These are phyloP conservation scores for Onthophagus taurus DNA, from an alignment of 1,140 invertebrate genomes.

Conservation along the genomic window DNA sequence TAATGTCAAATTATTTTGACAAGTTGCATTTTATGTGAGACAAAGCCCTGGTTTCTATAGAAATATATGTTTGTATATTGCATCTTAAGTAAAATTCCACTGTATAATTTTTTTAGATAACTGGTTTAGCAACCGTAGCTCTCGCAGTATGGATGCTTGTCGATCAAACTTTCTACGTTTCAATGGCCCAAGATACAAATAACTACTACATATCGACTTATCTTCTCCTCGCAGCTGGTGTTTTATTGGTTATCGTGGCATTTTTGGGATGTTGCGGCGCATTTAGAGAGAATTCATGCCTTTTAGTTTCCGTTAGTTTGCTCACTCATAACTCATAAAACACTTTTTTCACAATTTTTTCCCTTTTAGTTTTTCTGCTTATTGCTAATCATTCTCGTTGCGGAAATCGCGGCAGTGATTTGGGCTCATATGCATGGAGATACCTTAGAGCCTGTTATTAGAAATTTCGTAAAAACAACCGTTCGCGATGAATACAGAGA, in stretches of 20 bases:
- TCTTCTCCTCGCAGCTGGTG: constrained; percentile 67
- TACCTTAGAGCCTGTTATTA: constrained; percentile 52
- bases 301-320: constrained; percentile 66
- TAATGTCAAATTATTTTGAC: too few species aligned
- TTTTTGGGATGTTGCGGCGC: constrained; percentile 89
- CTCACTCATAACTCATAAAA: neutral
- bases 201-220: constrained; percentile 64
- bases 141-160: constrained; percentile 68
- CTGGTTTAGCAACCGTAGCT: constrained; percentile 56
- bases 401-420: constrained; percentile 61
- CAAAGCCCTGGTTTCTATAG: too few species aligned
- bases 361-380: constrained; percentile 61
- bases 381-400: constrained; percentile 66
- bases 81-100: constrained; percentile 9
- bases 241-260: constrained; percentile 72
- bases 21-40: too few species aligned
- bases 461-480: constrained; percentile 50
- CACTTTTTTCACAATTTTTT: constrained; percentile 14
- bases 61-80: too few species aligned
- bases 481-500: constrained; percentile 61
- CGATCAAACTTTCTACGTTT: constrained; percentile 63
- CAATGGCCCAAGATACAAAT: constrained; percentile 54
- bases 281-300: constrained; percentile 74
- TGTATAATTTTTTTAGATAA: constrained; percentile 49
- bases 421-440: constrained; percentile 63